Evolutionary conservation across 30 jellyfish, hydroid and myxozoan species (phyloP), one percentile per base, ranked within the genome.

Genomic region (Aurelia sp.): DNA sequence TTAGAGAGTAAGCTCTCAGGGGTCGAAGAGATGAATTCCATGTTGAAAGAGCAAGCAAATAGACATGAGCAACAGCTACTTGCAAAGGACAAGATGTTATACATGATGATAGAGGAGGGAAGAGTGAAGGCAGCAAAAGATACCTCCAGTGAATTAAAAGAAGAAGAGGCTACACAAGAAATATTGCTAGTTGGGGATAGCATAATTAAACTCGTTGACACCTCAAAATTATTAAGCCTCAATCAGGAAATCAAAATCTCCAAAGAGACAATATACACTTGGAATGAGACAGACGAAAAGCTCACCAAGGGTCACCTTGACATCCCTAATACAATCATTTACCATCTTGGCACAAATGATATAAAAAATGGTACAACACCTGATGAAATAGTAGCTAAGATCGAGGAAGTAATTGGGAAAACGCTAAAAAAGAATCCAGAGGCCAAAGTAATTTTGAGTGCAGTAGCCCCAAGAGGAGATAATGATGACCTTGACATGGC

Each of bases 401-500:
- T 30, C 2, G 31, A 19, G 12, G 76, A 65, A 65, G n/a, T 30
- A 19, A 13, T 24, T 7, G 52, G 15, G 15, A 24, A 20, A 15
- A 65, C 52, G 7, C 76, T 20, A 15, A 5, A 24, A 10, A 24
- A 33, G 20, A 65, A 65, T 8, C 38, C 35, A 6, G 52, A 65
- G 1, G 50, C 76, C 11, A 65, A 65, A 33, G 6, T 17, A 17
- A 15, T 33, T 10, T 10, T 65, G 52, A 65, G 76, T 65, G 4
- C 52, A 20, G 52, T 65, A n/a, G 31, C 52, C 52, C 76, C 76
- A 8, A 65, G 76, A 65, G 76, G 47, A 65, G 76, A 65, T 65
- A 30, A 65, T 65, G 35, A 20, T 20, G 47, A 20, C 10, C 31
- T 65, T 8, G 76, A 65, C 52, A n/a, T 65, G 35, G 31, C 21